Base-by-base conservation (phyloP, 1,140 invertebrate species). In the Pachyrhynchus sulphureomaculatus region DNA sequence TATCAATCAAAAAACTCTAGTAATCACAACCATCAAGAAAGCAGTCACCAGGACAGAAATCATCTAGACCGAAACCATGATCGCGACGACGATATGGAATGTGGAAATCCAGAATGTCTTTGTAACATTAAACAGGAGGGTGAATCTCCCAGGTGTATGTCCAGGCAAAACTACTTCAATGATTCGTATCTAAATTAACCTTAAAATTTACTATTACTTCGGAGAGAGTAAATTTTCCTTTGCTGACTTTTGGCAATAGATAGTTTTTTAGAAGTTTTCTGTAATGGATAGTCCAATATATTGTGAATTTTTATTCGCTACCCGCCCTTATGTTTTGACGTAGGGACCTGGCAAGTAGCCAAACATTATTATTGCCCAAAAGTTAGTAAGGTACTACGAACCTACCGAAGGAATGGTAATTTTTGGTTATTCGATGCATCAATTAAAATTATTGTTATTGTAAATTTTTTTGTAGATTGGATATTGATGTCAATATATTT, bases 21-120 rank as follows among this genome's bases (percentile, higher is more conserved):
- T 20, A 32, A n/a, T 26, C 34, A 41, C 24, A 48, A 34, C 29
- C 26, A 37, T n/a, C 12, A 23, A 15, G 24, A 17, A 15, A 20
- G 39, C 5, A 39, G 29, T 2, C 29, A 36, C 15, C 9, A 18
- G 13, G 24, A 32, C 1, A n/a, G 13, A 5, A 41, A 42, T 17
- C 36, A 39, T 20, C 33, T 41, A 20, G 32, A 36, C 5, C 12
- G 26, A 0, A 54, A n/a, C 15, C 34, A 54, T n/a, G 24, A 36
- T n/a, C 47, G 33, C 9, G 57, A 60, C 4, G 37, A 59, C n/a
- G 48, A 47, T n/a, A 17, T 53, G 10, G 49, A 61, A 3, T 61
- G 58, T 33, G 58, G 58, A 18, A 61, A 61, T 61, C 58, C 58
- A 2, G 58, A 61, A 15, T 61, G 58, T 37, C 36, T 61, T 9